Base-by-base conservation (phyloP, 1,140 invertebrate species). In the Ladona fulva region DNA sequence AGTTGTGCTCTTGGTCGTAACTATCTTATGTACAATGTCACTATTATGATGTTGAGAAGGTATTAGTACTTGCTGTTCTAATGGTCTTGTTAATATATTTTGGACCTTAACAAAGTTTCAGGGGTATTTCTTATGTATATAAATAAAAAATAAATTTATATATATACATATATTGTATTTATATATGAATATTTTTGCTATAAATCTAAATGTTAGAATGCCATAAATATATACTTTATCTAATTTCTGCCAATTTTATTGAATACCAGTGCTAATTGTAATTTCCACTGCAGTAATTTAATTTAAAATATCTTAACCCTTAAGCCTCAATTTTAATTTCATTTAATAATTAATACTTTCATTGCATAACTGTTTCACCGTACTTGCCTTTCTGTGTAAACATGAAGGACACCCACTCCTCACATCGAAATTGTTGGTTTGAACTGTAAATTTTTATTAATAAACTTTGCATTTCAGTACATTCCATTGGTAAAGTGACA, bases 1-100 rank as follows among this genome's bases (percentile, higher is more conserved):
- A 5, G 52, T 66, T 66, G 44, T 52, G 44, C 10, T 52, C 44
- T 19, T 66, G 12, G 16, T 66, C 14, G 52, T 3, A 3, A 22
- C 14, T 66, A 12, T 19, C 5, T 66, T 19, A 5, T 66, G n/a
- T 66, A 12, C 14, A 19, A 12, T 66, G 1, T 19, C 5, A 66
- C 12, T 12, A 16, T 66, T 66, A 22, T 66, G 52, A 37, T 66
- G 52, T 66, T 66, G 14, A 16, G 52, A 66, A 66, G 52, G n/a
- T 22, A 66, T 66, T 6, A 66, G 14, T 22, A 66, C 5, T 66
- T 66, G 52, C 52, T 19, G n/a, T 66, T 66, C 16, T 25, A 24
- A 75, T 75, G 74, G 16, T 75, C 24, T 75, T 16, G 74, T 75
- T 25, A n/a, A 19, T 24, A 37, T 75, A 75, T 75, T 37, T 75